phyloP scores from a whole-genome alignment of 2,797 vertebrate species.

The Bradypus variegatus region DNA sequence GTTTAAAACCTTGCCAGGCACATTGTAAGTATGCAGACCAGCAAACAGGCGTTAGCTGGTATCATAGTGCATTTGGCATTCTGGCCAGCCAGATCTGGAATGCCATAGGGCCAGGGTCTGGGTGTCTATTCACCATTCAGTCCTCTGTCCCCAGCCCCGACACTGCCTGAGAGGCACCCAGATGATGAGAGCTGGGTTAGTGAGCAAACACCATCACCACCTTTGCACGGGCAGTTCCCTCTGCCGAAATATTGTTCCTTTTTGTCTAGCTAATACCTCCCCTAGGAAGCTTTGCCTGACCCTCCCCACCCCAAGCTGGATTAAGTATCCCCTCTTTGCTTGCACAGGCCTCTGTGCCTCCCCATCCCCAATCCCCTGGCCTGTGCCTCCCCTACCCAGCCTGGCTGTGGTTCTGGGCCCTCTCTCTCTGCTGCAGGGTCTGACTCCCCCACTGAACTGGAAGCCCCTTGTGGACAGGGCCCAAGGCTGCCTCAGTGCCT shows the following conservation, averaged over 20 bases:
- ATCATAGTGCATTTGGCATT: neutral
- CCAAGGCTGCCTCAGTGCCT: neutral
- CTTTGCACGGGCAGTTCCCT: neutral
- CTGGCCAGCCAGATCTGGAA: neutral
- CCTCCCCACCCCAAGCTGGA: neutral
- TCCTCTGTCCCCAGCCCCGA: neutral
- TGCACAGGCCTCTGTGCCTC: neutral
- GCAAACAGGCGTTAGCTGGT: neutral
- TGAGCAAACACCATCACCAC: neutral
- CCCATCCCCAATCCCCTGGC: neutral
- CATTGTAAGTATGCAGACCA: neutral
- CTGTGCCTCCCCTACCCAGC: neutral
- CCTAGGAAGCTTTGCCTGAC: neutral
- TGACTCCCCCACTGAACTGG: neutral
- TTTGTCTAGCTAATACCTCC: neutral
- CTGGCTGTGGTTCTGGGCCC: neutral
- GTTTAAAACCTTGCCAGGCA: neutral
- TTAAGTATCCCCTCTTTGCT: neutral
- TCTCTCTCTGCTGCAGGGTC: neutral
- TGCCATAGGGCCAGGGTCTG: neutral
- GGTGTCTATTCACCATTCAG: neutral
- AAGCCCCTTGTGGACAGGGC: neutral
- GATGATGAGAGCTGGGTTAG: neutral
- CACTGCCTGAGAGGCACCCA: neutral
- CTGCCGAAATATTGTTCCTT: neutral